Conservation (phyloP, 2,113 vertebrate genomes). For the Vulpes vulpes region DNA sequence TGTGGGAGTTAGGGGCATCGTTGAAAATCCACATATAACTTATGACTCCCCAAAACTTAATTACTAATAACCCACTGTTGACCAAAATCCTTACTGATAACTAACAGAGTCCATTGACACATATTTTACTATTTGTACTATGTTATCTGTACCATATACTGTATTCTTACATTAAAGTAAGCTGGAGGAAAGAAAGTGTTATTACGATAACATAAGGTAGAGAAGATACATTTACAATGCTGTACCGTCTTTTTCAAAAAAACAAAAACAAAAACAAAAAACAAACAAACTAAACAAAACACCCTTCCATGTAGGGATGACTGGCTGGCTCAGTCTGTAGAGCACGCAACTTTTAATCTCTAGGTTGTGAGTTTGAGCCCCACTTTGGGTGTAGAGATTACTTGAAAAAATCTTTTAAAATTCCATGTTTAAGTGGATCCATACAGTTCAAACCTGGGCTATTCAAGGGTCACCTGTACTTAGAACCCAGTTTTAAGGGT, state of each 20-base stretch:
- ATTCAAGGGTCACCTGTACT: neutral
- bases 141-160: neutral
- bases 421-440: neutral
- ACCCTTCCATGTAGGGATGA: neutral
- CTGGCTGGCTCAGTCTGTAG: neutral
- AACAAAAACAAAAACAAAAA: neutral
- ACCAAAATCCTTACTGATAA: neutral
- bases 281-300: too few relatives aligned
- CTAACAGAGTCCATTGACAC: neutral
- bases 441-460: neutral
- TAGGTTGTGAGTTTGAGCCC: neutral
- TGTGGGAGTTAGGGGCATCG: neutral
- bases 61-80: neutral
- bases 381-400: neutral
- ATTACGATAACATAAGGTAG: neutral
- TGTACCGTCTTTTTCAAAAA: neutral
- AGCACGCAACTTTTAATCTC: neutral
- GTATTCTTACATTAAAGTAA: neutral
- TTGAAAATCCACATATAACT: neutral
- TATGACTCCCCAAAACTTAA: neutral
- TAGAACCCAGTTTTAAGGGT: neutral
- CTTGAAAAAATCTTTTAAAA: neutral
- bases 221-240: neutral
- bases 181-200: neutral
- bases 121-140: neutral